phyloP scores from a whole-genome alignment of 2,113 vertebrate genomes.

The Lepus europaeus region DNA sequence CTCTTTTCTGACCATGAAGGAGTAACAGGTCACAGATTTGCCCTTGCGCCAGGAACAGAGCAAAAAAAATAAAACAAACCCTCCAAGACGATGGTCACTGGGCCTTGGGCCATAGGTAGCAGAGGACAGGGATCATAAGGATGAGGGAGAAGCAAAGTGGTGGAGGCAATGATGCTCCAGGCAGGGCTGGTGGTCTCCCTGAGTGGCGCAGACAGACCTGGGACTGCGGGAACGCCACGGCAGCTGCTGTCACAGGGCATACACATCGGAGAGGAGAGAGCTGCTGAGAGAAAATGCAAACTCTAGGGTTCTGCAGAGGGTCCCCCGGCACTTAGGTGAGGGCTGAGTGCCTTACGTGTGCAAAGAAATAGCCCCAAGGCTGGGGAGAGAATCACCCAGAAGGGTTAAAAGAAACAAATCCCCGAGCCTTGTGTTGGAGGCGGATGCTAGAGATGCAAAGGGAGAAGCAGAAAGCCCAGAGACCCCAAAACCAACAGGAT shows the following conservation, averaged over 20 bases:
- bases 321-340: neutral
- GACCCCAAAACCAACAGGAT: neutral
- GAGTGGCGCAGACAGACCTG: neutral
- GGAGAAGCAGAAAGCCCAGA: neutral
- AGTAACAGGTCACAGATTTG: neutral
- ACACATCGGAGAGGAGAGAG: rapidly evolving
- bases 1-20: neutral
- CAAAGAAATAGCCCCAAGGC: neutral
- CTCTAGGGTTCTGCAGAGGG: neutral
- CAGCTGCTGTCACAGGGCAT: rapidly evolving
- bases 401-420: neutral
- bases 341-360: neutral
- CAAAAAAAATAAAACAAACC: neutral
- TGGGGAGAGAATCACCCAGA: neutral
- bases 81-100: neutral
- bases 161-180: rapidly evolving
- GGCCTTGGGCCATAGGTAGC: neutral
- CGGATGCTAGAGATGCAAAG: neutral
- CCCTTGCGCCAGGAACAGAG: neutral
- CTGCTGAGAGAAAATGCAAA: neutral
- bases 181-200: neutral
- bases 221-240: no score
- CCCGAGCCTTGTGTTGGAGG: neutral
- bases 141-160: neutral
- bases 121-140: neutral